Base-by-base conservation (phyloP, 2,888 invertebrate genomes). In the Volucella inanis region DNA sequence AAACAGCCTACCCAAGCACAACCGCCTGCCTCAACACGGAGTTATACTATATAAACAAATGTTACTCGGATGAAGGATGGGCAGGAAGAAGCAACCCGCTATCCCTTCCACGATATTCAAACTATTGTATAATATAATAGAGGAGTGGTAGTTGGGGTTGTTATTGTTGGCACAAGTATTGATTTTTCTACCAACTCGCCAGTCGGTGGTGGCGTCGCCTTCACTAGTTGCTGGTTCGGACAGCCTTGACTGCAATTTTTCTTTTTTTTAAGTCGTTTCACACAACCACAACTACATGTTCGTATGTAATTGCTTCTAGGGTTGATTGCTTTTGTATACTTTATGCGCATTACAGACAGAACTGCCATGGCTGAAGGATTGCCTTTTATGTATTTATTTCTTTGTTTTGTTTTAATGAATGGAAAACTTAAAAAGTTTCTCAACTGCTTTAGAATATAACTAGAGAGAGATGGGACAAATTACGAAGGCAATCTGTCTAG, bases 161-260 rank as follows among this genome's bases (percentile, higher is more conserved):
- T 14, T 6, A 4, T 64, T 15, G 15, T 39, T n/a, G 10, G 31
- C 14, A 9, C 15, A 14, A 14, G 0, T 68, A 68, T 68, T 55
- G 68, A 68, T 68, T 68, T 68, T 68, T 22, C 15, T 3, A 2
- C 14, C 11, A 31, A 11, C 8, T 1, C 8, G 39, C 15, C 8
- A 1, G 31, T 41, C 41, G 12, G 18, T 45, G 45, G 22, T 61
- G 61, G 12, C 31, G 31, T 31, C 31, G 6, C 9, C 12, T 59
- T 59, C 61, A 31, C 9, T 31, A 31, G 31, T 31, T 31, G 6
- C 6, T 31, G 22, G 12, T n/a, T 55, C 8, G 55, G 39, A 12
- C 39, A 74, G 74, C 74, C 74, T 74, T 74, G 74, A 74, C 64
- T 64, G 74, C 64, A 74, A 49, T 74, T 55, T 55, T 41, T 64